phyloP scores from a whole-genome alignment of 2,797 vertebrate species.

The Botia almorhae region DNA sequence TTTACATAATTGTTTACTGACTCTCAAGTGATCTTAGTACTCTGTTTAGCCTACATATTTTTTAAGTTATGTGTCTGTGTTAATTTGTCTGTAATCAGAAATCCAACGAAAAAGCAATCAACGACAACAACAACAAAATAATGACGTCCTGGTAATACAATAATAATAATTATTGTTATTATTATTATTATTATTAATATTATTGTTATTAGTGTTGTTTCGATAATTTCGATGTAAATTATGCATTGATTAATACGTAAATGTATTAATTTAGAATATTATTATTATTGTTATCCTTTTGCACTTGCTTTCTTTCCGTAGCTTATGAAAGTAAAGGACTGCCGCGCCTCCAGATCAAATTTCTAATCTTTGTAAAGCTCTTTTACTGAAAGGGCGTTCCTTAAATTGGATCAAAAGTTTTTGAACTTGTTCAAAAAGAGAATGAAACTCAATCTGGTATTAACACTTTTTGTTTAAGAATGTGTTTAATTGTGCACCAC shows the following conservation, averaged over 20 bases:
- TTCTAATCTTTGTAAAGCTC: constrained; percentile 90
- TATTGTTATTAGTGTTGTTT: no score
- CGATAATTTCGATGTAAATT: no score
- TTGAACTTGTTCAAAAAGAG: constrained; percentile 86
- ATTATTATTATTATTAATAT: no score
- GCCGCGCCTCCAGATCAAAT: constrained; percentile 76
- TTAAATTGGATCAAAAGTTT: constrained; percentile 91
- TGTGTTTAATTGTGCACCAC: constrained; percentile 86
- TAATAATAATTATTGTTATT: no score
- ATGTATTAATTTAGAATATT: no score
- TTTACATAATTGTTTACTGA: no score
- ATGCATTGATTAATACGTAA: no score
- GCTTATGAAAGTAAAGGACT: constrained; percentile 66
- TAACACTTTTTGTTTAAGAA: constrained; percentile 80
- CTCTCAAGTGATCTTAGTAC: no score
- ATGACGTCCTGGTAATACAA: no score
- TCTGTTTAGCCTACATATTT: no score
- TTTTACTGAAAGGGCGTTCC: constrained; percentile 89
- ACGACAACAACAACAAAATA: not conserved
- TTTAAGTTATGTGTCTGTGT: no score
- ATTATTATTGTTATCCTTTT: constrained; percentile 10
- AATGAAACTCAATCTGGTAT: constrained; percentile 92
- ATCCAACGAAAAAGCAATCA: constrained; percentile 9
- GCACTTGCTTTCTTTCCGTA: constrained; percentile 42
- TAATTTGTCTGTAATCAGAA: no score